A percentile compares a stretch with the other conserved stretches of the same genome.
Evolutionary conservation across 1,140 invertebrate species (phyloP).

Genomic region (Drosophila lacertosa): DNA sequence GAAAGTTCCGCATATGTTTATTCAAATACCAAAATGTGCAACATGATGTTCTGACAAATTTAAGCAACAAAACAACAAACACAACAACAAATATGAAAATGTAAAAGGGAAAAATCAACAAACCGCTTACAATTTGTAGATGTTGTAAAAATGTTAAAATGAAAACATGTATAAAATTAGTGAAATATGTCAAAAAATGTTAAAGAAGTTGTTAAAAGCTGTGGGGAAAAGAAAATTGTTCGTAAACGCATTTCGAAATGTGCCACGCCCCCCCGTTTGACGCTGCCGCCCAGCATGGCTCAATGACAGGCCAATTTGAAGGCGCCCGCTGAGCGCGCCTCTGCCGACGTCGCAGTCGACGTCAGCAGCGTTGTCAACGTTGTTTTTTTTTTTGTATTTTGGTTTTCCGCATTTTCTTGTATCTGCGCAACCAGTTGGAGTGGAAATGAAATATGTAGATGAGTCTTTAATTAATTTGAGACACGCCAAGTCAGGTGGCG

Average conservation of each 20-base stretch:
- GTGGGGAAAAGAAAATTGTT: conserved; percentile 13
- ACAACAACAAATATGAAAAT: conserved; percentile 59
- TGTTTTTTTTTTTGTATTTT: conserved; percentile 59
- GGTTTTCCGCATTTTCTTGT: conserved; percentile 77
- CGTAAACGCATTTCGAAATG: conserved; percentile 22
- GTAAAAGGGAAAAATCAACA: conserved; percentile 24
- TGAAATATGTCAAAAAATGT: conserved; percentile 66
- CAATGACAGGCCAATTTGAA: conserved; percentile 77
- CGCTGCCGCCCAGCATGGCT: conserved; percentile 33
- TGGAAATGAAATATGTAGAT: conserved; percentile 83
- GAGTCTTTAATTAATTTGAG: conserved; percentile 83
- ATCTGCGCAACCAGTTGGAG: conserved; percentile 72
- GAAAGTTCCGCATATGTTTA: conserved; percentile 57
- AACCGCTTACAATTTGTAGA: conserved; percentile 19
- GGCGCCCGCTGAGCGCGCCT: conserved; percentile 59
- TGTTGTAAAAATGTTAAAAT: conserved; percentile 55
- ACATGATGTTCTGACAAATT: conserved; percentile 69
- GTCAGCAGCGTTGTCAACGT: conserved; percentile 14
- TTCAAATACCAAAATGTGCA: conserved; percentile 51
- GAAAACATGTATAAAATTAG: conserved; percentile 65
- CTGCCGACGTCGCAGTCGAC: conserved; percentile 17
- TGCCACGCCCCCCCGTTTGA: conserved; percentile 38
- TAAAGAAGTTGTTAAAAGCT: conserved; percentile 50
- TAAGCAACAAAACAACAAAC: conserved; percentile 51
- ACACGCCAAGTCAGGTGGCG: conserved; percentile 80